phyloP scores from a whole-genome alignment of 2,888 invertebrate species.

The Margaritifera margaritifera region DNA sequence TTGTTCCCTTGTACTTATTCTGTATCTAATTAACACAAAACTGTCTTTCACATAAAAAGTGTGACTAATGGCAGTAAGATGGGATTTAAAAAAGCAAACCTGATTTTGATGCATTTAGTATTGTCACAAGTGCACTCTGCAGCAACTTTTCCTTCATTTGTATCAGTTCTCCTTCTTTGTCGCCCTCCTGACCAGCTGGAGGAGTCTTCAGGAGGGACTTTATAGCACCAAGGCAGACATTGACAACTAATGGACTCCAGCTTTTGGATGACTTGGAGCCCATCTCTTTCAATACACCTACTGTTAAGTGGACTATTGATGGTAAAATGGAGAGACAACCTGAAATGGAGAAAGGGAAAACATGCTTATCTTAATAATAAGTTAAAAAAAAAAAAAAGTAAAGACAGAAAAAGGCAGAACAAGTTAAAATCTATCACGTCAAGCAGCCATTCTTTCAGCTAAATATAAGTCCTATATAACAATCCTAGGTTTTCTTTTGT shows the following conservation, averaged over 20 bases:
- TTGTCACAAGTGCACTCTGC: constrained; percentile 90
- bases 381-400: neutral
- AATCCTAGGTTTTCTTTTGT: too few relatives aligned
- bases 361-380: neutral
- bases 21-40: too few relatives aligned
- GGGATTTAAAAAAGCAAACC: constrained; percentile 20
- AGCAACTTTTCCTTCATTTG: constrained; percentile 78
- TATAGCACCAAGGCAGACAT: constrained; percentile 85
- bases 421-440: neutral
- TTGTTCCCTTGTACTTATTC: too few relatives aligned
- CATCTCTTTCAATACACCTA: constrained; percentile 90
- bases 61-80: too few relatives aligned
- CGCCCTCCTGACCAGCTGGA: constrained; percentile 79
- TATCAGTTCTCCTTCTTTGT: constrained; percentile 78
- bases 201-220: constrained; percentile 77
- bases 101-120: constrained; percentile 85
- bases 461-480: too few relatives aligned
- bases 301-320: constrained; percentile 91
- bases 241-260: constrained; percentile 79
- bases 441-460: neutral
- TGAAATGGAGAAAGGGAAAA: constrained; percentile 62
- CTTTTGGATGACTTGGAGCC: constrained; percentile 77
- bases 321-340: constrained; percentile 91
- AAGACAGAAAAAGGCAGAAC: neutral
- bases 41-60: too few relatives aligned